phyloP scores from a whole-genome alignment of 1,140 invertebrate species.

The Copidosoma floridanum region DNA sequence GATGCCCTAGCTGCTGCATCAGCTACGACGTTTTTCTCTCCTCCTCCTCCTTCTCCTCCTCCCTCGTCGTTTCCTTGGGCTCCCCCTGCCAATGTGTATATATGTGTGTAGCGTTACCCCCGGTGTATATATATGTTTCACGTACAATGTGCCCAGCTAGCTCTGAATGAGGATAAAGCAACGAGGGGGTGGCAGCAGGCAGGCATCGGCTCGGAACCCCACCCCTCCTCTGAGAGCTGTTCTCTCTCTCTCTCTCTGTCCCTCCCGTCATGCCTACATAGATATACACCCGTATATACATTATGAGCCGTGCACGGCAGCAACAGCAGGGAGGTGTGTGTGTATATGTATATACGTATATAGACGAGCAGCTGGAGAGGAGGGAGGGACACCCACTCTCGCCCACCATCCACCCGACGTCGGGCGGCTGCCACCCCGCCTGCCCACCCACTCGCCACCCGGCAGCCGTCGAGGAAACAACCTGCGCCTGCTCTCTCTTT shows the following conservation, averaged over 20 bases:
- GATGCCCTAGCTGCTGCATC: too few species aligned
- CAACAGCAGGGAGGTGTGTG: neutral
- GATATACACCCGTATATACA: too few species aligned
- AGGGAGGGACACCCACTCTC: slow-evolving; percentile 41
- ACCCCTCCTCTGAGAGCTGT: too few species aligned
- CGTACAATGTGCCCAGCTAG: slow-evolving; percentile 16
- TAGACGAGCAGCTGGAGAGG: slow-evolving; percentile 7
- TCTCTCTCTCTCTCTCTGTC: slow-evolving; percentile 19
- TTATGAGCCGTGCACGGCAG: neutral
- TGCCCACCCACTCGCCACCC: too few species aligned
- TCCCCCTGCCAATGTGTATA: too few species aligned
- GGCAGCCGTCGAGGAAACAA: neutral
- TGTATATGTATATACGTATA: neutral
- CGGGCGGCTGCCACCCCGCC: neutral
- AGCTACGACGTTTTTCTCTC: too few species aligned
- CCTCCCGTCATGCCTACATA: too few species aligned
- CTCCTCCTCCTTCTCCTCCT: neutral
- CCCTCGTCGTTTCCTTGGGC: slow-evolving; percentile 27
- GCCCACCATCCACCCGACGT: slow-evolving; percentile 38
- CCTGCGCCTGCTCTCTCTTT: too few species aligned
- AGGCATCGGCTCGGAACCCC: slow-evolving; percentile 33
- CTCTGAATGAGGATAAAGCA: slow-evolving; percentile 27
- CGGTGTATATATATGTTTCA: neutral
- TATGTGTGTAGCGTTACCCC: too few species aligned
- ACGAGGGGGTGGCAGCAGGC: slow-evolving; percentile 45